phyloP scores from a whole-genome alignment of 2,113 vertebrate genomes.

The Mesitornis unicolor region DNA sequence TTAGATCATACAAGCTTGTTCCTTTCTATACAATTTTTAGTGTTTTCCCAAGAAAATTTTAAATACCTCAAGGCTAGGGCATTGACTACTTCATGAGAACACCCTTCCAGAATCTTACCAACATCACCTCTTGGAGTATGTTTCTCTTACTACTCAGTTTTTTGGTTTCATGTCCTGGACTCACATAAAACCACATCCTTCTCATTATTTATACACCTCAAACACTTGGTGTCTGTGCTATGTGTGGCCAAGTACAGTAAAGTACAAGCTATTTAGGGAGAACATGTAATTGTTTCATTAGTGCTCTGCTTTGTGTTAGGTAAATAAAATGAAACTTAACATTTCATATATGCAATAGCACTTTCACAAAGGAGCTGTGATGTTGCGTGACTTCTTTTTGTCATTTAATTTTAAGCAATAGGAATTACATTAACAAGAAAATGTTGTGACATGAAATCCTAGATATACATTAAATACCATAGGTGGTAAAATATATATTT shows the following conservation, averaged over 20 bases:
- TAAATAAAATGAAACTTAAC: background rate
- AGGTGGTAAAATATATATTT: background rate
- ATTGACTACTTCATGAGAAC: background rate
- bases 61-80: background rate
- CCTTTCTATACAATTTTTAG: background rate
- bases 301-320: background rate
- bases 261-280: background rate
- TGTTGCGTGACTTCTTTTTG: background rate
- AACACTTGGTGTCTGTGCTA: background rate
- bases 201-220: background rate
- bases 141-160: background rate
- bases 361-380: background rate
- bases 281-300: background rate
- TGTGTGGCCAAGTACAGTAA: background rate
- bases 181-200: background rate
- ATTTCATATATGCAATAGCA: background rate
- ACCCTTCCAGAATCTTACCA: background rate
- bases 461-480: background rate
- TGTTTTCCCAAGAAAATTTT: background rate
- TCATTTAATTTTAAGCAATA: background rate
- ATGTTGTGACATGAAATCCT: background rate
- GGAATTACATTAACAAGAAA: background rate
- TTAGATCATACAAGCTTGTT: background rate
- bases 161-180: background rate
- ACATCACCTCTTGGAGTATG: background rate